Base-by-base conservation (phyloP, 2,797 vertebrate genomes). In the Craterocephalus amniculus region DNA sequence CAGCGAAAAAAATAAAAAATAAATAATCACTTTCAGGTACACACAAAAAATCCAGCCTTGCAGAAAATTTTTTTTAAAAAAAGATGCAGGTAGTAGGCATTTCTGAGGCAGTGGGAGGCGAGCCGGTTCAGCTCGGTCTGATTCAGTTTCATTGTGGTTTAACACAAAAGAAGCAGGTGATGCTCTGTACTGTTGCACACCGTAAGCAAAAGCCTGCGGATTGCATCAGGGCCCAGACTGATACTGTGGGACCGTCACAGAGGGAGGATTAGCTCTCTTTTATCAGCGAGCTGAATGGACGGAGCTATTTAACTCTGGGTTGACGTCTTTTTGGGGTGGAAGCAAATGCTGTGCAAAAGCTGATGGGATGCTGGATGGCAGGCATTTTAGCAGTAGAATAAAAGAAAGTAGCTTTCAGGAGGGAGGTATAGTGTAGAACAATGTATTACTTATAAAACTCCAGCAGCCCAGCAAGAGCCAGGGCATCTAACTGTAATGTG, bases 191-290 rank as follows among this genome's bases (percentile, higher is more conserved):
- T 31, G 61, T 67, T 71, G 73, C 79, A n/a, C 20, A 48, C 43
- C 22, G 43, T 48, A 48, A 48, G 43, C 43, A 61, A 67, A 79
- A 78, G 64, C 63, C 75, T 61, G 63, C 57, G 22, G 70, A 68
- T 67, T 70, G 70, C 31, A 86, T 72, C 61, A 26, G 32, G 64
- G 67, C 59, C 66, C 48, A 4, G 74, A 48, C 72, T 59, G 72
- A 79, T 72, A 65, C 56, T 48, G 64, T 74, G 70, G 76, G 38
- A 14, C 67, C 49, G 52, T 76, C 72, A 83, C 82, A 87, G 70
- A 84, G 75, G 34, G 2, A 80, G 92, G 89, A 93, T 94, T 94
- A 94, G 52, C 72, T 35, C 70, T 20, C 88, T 80, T 79, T 89
- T 90, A 88, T 87, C 63, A 84, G 76, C 74, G 55, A 85, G 86